phyloP scores from a whole-genome alignment of 2,113 vertebrate species.

The Mohoua ochrocephala region DNA sequence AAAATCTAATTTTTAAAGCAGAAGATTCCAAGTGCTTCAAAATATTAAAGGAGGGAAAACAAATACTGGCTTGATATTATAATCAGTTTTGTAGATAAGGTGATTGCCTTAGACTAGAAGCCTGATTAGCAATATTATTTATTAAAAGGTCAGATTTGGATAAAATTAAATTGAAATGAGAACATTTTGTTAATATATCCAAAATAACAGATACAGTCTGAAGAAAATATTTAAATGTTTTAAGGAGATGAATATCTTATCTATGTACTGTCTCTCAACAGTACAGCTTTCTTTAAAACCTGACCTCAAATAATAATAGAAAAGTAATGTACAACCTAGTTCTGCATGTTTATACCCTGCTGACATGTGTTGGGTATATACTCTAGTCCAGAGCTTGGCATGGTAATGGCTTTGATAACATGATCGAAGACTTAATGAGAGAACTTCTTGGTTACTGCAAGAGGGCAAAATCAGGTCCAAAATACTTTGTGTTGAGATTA shows the following conservation, averaged over 20 bases:
- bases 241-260: constrained; percentile 39
- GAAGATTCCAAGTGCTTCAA: background rate
- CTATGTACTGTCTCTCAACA: background rate
- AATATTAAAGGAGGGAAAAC: constrained; percentile 15
- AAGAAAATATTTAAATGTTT: constrained; percentile 6
- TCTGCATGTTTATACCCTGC: background rate
- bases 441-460: background rate
- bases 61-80: background rate
- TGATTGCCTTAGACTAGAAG: background rate
- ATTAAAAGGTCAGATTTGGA: background rate
- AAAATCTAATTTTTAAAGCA: background rate
- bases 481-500: background rate
- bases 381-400: background rate
- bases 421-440: background rate
- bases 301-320: constrained; percentile 44
- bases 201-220: constrained; percentile 7
- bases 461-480: background rate
- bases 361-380: background rate
- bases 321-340: background rate
- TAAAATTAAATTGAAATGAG: background rate
- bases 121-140: constrained; percentile 34
- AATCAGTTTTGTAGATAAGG: background rate
- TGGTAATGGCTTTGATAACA: background rate
- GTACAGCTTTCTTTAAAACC: background rate
- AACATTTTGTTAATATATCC: background rate